phyloP scores from a whole-genome alignment of 2,113 vertebrate species.

The Chaetops frenatus region DNA sequence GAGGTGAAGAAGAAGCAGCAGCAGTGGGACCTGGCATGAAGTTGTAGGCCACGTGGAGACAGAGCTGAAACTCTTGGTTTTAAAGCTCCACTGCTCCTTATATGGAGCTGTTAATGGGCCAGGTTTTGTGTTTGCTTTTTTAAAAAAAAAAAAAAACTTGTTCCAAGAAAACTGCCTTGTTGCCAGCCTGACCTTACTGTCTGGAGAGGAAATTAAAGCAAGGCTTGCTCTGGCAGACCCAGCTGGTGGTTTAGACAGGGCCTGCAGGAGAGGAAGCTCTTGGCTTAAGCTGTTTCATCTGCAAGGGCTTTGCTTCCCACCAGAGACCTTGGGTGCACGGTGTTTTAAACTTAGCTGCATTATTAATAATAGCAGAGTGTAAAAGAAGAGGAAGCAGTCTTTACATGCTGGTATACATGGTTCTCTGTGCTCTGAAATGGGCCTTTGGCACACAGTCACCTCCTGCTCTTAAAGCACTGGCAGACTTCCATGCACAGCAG shows the following conservation, averaged over 20 bases:
- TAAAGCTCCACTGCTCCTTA: not conserved
- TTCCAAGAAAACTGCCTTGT: not conserved
- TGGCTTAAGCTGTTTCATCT: not conserved
- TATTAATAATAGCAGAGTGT: not conserved
- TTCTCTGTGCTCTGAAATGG: not conserved
- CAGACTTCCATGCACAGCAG: not conserved
- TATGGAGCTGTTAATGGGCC: not conserved
- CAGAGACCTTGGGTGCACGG: not conserved
- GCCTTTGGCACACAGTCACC: not conserved
- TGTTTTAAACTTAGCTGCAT: not conserved
- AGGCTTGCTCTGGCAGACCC: not conserved
- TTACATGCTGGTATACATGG: not conserved
- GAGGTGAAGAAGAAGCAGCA: not conserved
- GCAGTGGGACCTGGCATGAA: not conserved
- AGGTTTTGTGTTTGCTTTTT: not conserved
- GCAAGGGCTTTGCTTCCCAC: not conserved
- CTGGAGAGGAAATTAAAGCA: not conserved
- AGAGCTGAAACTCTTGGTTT: not conserved
- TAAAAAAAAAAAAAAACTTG: not conserved
- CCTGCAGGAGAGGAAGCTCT: not conserved
- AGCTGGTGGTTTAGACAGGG: not conserved
- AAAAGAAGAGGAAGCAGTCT: not conserved
- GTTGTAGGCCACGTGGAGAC: fast-evolving
- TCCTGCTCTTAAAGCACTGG: not conserved
- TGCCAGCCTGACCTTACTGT: not conserved